Evolutionary conservation across 2,113 vertebrate genomes (phyloP).

Genomic region (Chloropsis cyanopogon): DNA sequence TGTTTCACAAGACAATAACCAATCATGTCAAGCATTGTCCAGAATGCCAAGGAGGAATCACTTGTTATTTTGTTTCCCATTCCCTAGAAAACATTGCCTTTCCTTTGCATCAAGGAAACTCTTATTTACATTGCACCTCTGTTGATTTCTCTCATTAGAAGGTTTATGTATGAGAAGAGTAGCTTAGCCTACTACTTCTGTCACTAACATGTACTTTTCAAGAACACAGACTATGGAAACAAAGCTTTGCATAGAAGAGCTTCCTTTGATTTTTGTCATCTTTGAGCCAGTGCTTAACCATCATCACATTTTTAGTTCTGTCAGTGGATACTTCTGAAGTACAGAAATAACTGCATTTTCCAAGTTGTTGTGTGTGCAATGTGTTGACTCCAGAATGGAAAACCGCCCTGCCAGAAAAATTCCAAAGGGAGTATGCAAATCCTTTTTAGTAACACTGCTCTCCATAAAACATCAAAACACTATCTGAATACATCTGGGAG

Average conservation of each 20-base stretch:
- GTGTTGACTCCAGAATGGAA: slow-evolving; percentile 17
- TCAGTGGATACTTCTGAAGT: slow-evolving; percentile 41
- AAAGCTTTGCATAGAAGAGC: slow-evolving; percentile 27
- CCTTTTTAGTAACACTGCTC: slow-evolving; percentile 19
- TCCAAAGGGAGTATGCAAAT: slow-evolving; percentile 43
- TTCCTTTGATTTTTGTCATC: slow-evolving; percentile 37
- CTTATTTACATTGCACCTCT: background rate
- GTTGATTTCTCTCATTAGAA: background rate
- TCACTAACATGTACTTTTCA: background rate
- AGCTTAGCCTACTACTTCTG: slow-evolving; percentile 11
- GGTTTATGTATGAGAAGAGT: background rate
- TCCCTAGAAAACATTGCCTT: background rate
- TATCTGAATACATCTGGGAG: slow-evolving; percentile 22
- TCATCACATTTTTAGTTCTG: slow-evolving; percentile 35
- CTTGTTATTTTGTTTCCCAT: background rate
- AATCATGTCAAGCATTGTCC: background rate
- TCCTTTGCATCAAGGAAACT: background rate
- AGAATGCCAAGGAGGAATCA: background rate
- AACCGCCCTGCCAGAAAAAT: slow-evolving; percentile 36
- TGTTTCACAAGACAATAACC: background rate
- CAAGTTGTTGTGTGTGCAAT: background rate
- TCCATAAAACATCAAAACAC: slow-evolving; percentile 30
- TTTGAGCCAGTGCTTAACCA: slow-evolving; percentile 38
- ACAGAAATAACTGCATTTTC: background rate
- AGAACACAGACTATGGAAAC: slow-evolving; percentile 7